Evolutionary conservation across 2,113 vertebrate species (phyloP), one percentile per base, ranked within the genome.

Genomic region (Mormyrus lacerda): DNA sequence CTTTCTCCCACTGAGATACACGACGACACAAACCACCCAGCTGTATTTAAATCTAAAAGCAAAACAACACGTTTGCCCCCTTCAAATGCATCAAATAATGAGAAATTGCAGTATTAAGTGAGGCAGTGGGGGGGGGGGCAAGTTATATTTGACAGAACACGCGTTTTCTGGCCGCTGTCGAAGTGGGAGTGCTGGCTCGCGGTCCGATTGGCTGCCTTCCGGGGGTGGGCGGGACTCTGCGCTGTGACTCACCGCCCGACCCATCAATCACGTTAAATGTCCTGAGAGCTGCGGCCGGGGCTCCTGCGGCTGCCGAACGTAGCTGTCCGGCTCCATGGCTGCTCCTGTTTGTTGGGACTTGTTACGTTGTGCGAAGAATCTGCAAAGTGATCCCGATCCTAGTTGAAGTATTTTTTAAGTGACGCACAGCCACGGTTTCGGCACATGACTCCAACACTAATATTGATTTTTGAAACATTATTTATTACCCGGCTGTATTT

Each of bases 171-270:
- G 90, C 83, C 31, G 88, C 89, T 91, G 53, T 88, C 88, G 90
- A 90, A 51, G 53, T 24, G 27, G 39, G 61, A 89, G 24, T 27
- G 27, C 53, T 39, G 17, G 51, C 65, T 42, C 61, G n/a, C 90
- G 27, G 50, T 89, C 21, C 91, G 10, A 94, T 95, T 94, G 93
- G 95, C 84, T 91, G 90, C 84, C 53, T 79, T 88, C 89, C 88
- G 87, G 42, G 90, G 90, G 89, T 94, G 89, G 95, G 95, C 93
- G 94, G 94, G 92, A 91, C 90, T 89, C 91, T 91, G 90, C 44
- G 31, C 58, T 50, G 35, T 93, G 94, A 94, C 88, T 94, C 94
- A 94, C 92, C 89, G 92, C 92, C 91, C 93, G 88, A 93, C 90
- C 90, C 85, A 93, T 94, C 94, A 91, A 93, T 95, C 94, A 93